phyloP scores from a whole-genome alignment of 2,888 invertebrate species.

The Sarcophaga caerulescens region DNA sequence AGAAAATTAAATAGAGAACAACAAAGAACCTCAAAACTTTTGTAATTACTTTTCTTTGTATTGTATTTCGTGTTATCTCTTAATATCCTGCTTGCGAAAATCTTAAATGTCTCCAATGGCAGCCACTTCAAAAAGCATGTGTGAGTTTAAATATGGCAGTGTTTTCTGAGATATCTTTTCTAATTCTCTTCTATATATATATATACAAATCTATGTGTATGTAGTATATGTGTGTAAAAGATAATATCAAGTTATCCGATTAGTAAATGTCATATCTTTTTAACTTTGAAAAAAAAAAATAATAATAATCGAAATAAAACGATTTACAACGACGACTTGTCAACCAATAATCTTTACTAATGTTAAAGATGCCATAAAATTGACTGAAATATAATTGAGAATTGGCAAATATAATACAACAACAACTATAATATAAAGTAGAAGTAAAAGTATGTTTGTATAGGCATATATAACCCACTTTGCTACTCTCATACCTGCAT shows the following conservation, averaged over 20 bases:
- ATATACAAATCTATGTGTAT: too few species aligned
- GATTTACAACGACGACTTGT: conserved; percentile 55
- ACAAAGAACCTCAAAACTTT: neutral
- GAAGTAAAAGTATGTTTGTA: neutral
- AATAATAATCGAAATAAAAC: conserved; percentile 48
- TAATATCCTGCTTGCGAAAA: conserved; percentile 28
- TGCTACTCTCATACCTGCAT: too few species aligned
- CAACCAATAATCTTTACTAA: conserved; percentile 56
- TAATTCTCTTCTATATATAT: too few species aligned
- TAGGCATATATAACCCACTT: too few species aligned
- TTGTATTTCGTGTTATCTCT: conserved; percentile 42
- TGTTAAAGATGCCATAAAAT: conserved; percentile 52
- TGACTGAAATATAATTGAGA: conserved; percentile 63
- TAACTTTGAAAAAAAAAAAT: neutral
- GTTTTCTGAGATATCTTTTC: too few species aligned
- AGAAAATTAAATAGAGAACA: neutral
- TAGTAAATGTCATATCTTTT: conserved; percentile 23
- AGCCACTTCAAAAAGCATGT: too few species aligned
- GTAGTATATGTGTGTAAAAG: conserved; percentile 25
- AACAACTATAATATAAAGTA: conserved; percentile 22
- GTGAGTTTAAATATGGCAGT: too few species aligned
- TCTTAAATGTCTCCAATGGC: neutral
- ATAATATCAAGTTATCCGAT: conserved; percentile 56
- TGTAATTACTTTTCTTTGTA: conserved; percentile 39
- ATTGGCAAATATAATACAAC: conserved; percentile 45